phyloP scores from a whole-genome alignment of 2,797 vertebrate species.

The Pseudochaenichthys georgianus region DNA sequence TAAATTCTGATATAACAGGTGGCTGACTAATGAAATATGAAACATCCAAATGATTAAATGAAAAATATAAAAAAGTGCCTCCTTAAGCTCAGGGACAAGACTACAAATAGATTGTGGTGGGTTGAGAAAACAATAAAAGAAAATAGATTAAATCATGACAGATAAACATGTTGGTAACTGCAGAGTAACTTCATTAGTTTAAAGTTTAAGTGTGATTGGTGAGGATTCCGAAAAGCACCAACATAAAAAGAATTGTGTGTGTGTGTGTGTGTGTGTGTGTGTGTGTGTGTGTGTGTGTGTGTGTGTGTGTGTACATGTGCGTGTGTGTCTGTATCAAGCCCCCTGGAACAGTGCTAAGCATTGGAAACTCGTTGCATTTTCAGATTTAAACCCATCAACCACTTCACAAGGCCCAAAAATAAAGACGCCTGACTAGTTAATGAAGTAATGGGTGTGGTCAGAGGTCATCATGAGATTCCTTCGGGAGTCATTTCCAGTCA shows the following conservation, averaged over 20 bases:
- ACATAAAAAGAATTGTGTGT: constrained; percentile 25
- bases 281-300: neutral
- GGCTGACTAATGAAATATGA: neutral
- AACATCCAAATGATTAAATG: neutral
- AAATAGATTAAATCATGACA: neutral
- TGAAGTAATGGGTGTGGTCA: constrained; percentile 17
- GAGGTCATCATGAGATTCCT: constrained; percentile 47
- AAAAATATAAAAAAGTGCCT: neutral
- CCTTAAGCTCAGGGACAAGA: neutral
- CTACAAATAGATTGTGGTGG: neutral
- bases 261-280: constrained; percentile 8
- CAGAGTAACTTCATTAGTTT: neutral
- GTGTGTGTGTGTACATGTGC: neutral
- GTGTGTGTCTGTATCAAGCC: neutral
- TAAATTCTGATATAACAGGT: neutral
- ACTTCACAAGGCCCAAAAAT: too few species aligned
- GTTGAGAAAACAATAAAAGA: neutral
- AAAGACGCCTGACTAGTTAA: neutral
- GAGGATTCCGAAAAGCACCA: constrained; percentile 1
- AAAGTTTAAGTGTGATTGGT: constrained; percentile 1
- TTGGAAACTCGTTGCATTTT: constrained; percentile 13
- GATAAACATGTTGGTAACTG: neutral
- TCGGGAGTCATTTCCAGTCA: constrained; percentile 35
- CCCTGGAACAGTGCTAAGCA: neutral
- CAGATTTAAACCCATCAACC: neutral